Percentiles rank a stretch among this genome's conserved stretches.
Conservation (phyloP, 2,797 vertebrate genomes). For the Crocidura indochinensis region DNA sequence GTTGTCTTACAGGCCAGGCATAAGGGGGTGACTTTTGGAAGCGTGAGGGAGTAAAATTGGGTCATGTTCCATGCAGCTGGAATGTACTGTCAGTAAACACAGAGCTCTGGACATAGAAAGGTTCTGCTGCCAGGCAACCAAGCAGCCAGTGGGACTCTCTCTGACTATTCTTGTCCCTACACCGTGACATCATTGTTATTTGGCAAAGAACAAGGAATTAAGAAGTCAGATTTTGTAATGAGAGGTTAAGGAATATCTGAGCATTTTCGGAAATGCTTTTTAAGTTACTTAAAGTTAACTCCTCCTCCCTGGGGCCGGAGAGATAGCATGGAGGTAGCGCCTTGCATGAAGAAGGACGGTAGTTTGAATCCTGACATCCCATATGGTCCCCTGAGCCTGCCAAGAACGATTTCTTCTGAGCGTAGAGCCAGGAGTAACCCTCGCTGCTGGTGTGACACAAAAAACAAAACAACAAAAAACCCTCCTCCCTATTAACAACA, state of each 20-base stretch:
- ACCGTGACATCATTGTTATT: neutral
- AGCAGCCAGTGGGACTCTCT: neutral
- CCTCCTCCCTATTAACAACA: neutral
- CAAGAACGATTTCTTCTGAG: too few species aligned
- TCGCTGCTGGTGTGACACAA: too few species aligned
- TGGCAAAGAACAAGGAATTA: neutral
- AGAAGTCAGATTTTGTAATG: constrained; percentile 9
- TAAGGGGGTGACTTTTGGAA: neutral
- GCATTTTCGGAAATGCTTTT: constrained; percentile 31
- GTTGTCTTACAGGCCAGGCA: neutral
- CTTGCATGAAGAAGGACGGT: too few species aligned
- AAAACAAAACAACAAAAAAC: neutral
- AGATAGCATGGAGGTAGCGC: too few species aligned
- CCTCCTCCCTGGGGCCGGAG: too few species aligned
- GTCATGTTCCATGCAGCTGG: too few species aligned
- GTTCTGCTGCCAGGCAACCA: too few species aligned
- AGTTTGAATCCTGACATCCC: too few species aligned
- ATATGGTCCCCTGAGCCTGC: too few species aligned
- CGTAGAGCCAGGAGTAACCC: too few species aligned
- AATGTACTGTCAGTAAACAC: neutral
- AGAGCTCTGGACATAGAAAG: neutral
- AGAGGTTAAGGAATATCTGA: constrained; percentile 33
- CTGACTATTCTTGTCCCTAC: neutral
- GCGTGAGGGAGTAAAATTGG: neutral
- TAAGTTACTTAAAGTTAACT: neutral